Conservation (phyloP, 2,888 invertebrate genomes). For the Pecten maximus region DNA sequence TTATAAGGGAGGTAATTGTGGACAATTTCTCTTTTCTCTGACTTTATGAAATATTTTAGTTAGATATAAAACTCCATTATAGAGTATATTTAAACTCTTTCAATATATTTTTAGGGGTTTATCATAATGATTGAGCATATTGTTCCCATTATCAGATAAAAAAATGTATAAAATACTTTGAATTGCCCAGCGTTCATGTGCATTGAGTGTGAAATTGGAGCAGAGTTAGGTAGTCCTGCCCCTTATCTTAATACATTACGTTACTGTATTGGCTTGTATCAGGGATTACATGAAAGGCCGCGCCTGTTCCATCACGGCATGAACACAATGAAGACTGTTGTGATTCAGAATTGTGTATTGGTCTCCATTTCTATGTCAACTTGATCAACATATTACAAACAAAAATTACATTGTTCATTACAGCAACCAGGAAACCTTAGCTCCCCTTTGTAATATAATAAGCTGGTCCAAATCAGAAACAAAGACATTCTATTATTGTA, state of each 20-base stretch:
- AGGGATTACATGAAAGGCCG: neutral
- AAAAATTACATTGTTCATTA: neutral
- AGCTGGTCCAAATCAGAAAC: neutral
- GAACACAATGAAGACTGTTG: neutral
- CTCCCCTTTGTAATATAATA: neutral
- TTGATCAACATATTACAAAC: slow-evolving; percentile 27
- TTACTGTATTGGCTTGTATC: neutral
- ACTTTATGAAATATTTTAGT: no score
- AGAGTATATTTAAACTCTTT: neutral
- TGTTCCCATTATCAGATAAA: slow-evolving; percentile 16
- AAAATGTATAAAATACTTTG: neutral
- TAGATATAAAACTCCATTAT: neutral
- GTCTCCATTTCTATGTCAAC: slow-evolving; percentile 23
- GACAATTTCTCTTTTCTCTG: no score
- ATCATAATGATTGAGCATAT: neutral
- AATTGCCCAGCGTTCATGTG: slow-evolving; percentile 16
- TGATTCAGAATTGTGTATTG: slow-evolving; percentile 26
- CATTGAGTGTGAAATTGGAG: neutral
- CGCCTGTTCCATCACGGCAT: slow-evolving; percentile 2
- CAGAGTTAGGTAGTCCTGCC: neutral
- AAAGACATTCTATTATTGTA: neutral
- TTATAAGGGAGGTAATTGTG: no score
- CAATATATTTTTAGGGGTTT: neutral
- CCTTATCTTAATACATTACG: neutral
- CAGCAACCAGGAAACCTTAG: neutral